Conservation (phyloP, 2,888 invertebrate species). For the Melikaiella ostensackeni region DNA sequence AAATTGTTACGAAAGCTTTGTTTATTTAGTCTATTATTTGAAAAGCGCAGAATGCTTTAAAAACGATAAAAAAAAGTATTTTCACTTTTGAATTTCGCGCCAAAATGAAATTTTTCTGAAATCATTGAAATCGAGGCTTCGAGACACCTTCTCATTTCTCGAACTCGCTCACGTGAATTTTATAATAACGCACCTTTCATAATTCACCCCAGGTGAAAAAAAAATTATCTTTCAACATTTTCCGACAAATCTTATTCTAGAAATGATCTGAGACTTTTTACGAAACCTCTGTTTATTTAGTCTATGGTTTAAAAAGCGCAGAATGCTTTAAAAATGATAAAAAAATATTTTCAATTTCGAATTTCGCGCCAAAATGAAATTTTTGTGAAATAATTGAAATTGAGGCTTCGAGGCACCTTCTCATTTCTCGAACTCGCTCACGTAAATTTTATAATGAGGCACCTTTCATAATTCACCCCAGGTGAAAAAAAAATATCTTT, state of each 20-base stretch:
- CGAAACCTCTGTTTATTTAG: background rate
- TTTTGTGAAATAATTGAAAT: too few species aligned
- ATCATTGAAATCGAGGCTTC: too few species aligned
- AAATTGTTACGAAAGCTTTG: background rate
- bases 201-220: background rate
- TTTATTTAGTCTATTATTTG: too few species aligned
- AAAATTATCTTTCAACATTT: background rate
- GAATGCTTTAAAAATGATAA: too few species aligned
- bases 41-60: too few species aligned
- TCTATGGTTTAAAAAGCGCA: too few species aligned
- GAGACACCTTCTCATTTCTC: conserved; percentile 29
- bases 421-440: conserved; percentile 31
- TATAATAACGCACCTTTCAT: conserved; percentile 6
- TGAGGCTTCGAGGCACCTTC: conserved; percentile 25
- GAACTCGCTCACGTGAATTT: conserved; percentile 22
- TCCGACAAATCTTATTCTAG: background rate
- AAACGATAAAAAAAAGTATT: too few species aligned
- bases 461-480: conserved; percentile 4
- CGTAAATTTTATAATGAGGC: conserved; percentile 17
- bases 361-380: too few species aligned
- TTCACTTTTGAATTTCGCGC: too few species aligned
- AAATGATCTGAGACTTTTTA: background rate
- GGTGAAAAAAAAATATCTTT: background rate
- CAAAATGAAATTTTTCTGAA: too few species aligned
- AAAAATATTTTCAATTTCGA: too few species aligned